phyloP scores from a whole-genome alignment of 2,113 vertebrate genomes.

The Atherinomorus stipes region DNA sequence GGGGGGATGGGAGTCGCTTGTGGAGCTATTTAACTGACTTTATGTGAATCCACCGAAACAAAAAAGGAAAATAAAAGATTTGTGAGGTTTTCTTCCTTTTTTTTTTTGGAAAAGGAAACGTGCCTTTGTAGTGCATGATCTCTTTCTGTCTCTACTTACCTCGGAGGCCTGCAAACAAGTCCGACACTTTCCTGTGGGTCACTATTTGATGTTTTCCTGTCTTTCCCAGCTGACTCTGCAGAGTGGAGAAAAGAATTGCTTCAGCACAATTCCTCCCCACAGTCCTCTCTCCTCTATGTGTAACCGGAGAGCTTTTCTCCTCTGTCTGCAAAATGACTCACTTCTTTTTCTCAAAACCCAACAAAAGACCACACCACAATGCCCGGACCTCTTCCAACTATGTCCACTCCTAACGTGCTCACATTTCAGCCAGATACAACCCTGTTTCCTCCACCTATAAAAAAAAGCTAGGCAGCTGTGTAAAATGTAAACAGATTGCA shows the following conservation, averaged over 20 bases:
- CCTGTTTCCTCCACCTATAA: too few relatives aligned
- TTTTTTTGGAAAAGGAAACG: background rate
- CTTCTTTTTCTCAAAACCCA: conserved; percentile 62
- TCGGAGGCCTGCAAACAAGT: conserved; percentile 16
- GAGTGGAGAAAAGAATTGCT: conserved; percentile 64
- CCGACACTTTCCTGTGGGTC: conserved; percentile 31
- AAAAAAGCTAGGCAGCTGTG: background rate
- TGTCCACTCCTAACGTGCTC: conserved; percentile 23
- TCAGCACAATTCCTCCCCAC: conserved; percentile 75
- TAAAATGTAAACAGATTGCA: background rate
- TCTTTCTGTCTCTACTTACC: background rate
- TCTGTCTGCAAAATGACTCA: conserved; percentile 69
- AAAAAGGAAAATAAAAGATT: background rate
- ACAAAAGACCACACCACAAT: conserved; percentile 70
- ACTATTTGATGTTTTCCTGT: conserved; percentile 52
- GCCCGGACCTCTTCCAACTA: conserved; percentile 16
- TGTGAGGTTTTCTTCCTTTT: background rate
- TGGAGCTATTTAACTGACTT: conserved; percentile 21
- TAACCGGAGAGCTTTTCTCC: conserved; percentile 73
- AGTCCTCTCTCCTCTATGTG: conserved; percentile 51
- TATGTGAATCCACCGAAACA: background rate
- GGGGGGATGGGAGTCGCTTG: conserved; percentile 48
- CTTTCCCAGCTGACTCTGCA: conserved; percentile 78
- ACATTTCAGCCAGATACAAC: conserved; percentile 51
- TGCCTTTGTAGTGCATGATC: background rate